phyloP scores from a whole-genome alignment of 2,888 invertebrate species.

The Volucella zonaria region DNA sequence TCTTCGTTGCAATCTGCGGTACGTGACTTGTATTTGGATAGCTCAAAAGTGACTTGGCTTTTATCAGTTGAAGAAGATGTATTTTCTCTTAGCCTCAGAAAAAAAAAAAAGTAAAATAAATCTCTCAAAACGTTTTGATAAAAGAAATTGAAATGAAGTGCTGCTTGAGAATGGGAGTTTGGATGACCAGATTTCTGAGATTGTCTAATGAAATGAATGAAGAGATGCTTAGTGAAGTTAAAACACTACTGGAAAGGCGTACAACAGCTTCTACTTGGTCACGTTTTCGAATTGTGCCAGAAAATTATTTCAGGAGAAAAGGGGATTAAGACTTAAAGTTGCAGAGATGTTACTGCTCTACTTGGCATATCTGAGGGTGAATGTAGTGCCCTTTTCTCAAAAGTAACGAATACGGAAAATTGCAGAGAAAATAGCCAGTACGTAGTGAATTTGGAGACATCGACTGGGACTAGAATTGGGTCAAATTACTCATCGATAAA shows the following conservation, averaged over 20 bases:
- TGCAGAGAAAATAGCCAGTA: too few species aligned
- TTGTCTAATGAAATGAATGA: slow-evolving; percentile 28
- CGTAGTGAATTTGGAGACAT: too few species aligned
- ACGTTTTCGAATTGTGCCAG: slow-evolving; percentile 1
- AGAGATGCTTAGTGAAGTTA: slow-evolving; percentile 3
- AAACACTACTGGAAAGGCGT: background rate
- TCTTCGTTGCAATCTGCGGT: slow-evolving; percentile 55
- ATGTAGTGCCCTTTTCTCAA: too few species aligned
- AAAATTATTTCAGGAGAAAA: too few species aligned
- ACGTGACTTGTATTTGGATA: slow-evolving; percentile 58
- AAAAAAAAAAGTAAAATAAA: slow-evolving; percentile 13
- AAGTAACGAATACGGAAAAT: too few species aligned
- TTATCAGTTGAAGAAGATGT: slow-evolving; percentile 32
- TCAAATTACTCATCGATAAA: too few species aligned
- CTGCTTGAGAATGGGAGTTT: slow-evolving; percentile 17
- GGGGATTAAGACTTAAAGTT: too few species aligned
- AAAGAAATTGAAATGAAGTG: slow-evolving; percentile 50
- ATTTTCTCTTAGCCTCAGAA: background rate
- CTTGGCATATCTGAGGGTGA: too few species aligned
- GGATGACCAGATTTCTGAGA: slow-evolving; percentile 10
- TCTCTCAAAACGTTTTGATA: slow-evolving; percentile 41
- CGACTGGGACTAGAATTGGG: too few species aligned
- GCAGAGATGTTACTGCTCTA: too few species aligned
- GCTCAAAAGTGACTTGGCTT: slow-evolving; percentile 33
- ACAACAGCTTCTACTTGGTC: background rate